Percentiles rank a stretch among this genome's conserved stretches.
Evolutionary conservation across 1,140 invertebrate species (phyloP).

Genomic region (Magallana ariakensis): DNA sequence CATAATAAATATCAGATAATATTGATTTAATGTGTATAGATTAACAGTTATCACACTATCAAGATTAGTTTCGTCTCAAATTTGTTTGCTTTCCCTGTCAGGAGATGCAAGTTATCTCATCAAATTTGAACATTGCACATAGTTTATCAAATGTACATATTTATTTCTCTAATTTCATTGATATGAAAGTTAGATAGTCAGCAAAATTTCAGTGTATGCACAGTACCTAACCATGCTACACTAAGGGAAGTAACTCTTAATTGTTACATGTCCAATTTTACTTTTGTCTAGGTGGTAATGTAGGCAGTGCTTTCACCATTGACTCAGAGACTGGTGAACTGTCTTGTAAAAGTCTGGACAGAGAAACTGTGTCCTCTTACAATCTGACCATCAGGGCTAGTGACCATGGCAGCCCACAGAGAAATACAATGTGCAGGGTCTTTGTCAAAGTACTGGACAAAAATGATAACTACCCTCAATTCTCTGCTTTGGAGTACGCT

Average conservation of each 20-base stretch:
- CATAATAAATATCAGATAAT: conserved; percentile 12
- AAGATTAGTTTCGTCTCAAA: conserved; percentile 12
- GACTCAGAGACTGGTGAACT: conserved; percentile 85
- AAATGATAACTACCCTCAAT: conserved; percentile 71
- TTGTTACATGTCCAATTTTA: neutral
- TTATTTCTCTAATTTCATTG: neutral
- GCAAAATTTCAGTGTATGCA: neutral
- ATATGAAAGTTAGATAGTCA: conserved; percentile 14
- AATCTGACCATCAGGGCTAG: conserved; percentile 90
- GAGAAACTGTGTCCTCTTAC: conserved; percentile 89
- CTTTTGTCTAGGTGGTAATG: conserved; percentile 67
- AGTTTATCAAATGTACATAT: neutral
- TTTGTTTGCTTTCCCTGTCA: conserved; percentile 4
- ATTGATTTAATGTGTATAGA: conserved; percentile 17
- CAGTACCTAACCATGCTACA: too few species aligned
- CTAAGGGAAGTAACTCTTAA: conserved; percentile 21
- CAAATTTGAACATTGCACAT: conserved; percentile 18
- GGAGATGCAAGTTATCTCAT: conserved; percentile 10
- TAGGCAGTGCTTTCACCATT: conserved; percentile 87
- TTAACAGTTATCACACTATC: neutral
- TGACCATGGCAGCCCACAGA: conserved; percentile 64
- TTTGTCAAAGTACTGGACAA: conserved; percentile 66
- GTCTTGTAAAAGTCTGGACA: conserved; percentile 83
- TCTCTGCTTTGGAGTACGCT: conserved; percentile 60
- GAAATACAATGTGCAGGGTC: conserved; percentile 50